Conservation (phyloP, 2,113 vertebrate genomes). For the Salvelinus alpinus region DNA sequence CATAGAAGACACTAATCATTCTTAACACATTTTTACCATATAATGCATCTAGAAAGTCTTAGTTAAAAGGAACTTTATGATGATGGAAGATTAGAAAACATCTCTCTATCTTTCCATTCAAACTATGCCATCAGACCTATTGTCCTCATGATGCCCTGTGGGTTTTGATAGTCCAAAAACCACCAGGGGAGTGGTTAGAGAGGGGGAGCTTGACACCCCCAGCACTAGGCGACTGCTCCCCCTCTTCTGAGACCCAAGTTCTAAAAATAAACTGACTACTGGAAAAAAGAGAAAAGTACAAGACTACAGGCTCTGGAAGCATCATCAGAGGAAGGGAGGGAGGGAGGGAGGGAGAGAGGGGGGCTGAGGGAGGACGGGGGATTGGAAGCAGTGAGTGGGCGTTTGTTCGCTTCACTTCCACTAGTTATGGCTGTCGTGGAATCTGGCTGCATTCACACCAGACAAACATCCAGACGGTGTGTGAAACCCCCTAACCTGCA, state of each 20-base stretch:
- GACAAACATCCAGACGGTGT: conserved; percentile 2
- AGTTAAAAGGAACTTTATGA: no score
- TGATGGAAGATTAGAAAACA: no score
- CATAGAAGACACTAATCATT: no score
- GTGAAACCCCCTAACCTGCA: not conserved
- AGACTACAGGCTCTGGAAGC: conserved; percentile 65
- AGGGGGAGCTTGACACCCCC: conserved; percentile 51
- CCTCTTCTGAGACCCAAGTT: conserved; percentile 54
- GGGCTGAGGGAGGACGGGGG: not conserved
- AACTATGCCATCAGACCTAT: not conserved
- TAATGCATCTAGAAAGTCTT: no score
- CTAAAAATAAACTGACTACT: conserved; percentile 76
- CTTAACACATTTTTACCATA: no score
- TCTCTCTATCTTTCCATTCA: no score
- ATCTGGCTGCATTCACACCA: conserved; percentile 28
- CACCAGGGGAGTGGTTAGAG: conserved; percentile 53
- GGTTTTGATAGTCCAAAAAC: conserved; percentile 25
- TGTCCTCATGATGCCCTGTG: conserved; percentile 40
- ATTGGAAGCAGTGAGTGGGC: conserved; percentile 40
- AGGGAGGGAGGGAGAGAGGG: conserved; percentile 23
- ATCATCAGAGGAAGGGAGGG: conserved; percentile 46
- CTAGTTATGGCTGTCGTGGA: conserved; percentile 48
- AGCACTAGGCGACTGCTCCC: conserved; percentile 59
- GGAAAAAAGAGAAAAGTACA: conserved; percentile 62
- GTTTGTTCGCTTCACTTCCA: conserved; percentile 58